Conservation (phyloP, 2,888 invertebrate species). For the Sinodicranocentrus sp. region DNA sequence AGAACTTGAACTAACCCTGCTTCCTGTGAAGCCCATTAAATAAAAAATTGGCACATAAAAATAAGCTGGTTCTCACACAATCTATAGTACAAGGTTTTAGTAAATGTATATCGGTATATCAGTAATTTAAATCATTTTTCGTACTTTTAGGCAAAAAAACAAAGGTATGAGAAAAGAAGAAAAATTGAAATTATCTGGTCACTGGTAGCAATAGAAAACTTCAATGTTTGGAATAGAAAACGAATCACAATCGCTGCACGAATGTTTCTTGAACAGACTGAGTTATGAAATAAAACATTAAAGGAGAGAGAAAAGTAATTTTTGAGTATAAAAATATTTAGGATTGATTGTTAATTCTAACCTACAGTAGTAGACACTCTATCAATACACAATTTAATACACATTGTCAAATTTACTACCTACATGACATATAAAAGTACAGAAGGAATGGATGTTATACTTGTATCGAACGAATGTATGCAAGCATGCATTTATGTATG, state of each 20-base stretch:
- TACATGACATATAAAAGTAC: constrained; percentile 21
- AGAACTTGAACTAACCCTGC: no score
- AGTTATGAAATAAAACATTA: background rate
- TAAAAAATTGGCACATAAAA: constrained; percentile 43
- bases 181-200: background rate
- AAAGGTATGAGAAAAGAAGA: background rate
- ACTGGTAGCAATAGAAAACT: background rate
- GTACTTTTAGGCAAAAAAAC: background rate
- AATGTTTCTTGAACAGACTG: background rate
- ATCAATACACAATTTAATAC: background rate
- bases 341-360: background rate
- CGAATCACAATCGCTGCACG: no score
- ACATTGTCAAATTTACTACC: background rate
- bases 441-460: constrained; percentile 33
- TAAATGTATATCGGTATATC: no score
- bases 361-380: background rate
- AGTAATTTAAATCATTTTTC: background rate
- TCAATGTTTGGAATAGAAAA: background rate
- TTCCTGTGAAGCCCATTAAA: background rate
- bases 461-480: constrained; percentile 8
- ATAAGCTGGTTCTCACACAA: constrained; percentile 4
- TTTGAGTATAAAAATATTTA: constrained; percentile 49
- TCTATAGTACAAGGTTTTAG: background rate
- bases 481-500: constrained; percentile 16
- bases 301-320: constrained; percentile 4